A percentile compares a stretch with the other conserved stretches of the same genome.
Evolutionary conservation across 2,113 vertebrate genomes (phyloP).

Genomic region (Oenanthe melanoleuca): DNA sequence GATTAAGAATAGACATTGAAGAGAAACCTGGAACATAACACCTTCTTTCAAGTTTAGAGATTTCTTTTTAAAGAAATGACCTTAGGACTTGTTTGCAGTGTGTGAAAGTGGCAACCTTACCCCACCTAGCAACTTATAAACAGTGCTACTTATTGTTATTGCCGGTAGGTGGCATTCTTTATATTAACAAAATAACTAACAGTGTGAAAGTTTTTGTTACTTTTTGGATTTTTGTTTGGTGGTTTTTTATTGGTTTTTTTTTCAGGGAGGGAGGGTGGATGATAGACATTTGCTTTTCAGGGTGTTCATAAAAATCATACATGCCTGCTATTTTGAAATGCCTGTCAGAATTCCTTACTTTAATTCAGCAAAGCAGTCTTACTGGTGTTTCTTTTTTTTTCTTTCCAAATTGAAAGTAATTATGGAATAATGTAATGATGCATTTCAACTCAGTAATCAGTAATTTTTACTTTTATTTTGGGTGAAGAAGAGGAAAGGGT

Average conservation of each 20-base stretch:
- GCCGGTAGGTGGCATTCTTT: conserved; percentile 66
- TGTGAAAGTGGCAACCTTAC: not conserved
- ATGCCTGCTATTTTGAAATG: not conserved
- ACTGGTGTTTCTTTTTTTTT: too few relatives aligned
- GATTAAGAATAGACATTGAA: not conserved
- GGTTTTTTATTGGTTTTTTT: not conserved
- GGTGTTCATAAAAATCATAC: not conserved
- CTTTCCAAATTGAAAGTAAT: not conserved
- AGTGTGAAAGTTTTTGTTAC: not conserved
- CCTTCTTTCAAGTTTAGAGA: not conserved
- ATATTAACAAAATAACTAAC: conserved; percentile 19
- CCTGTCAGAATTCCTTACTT: not conserved
- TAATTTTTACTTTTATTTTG: not conserved
- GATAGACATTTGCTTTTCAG: not conserved
- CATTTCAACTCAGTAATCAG: not conserved
- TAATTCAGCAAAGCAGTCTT: not conserved
- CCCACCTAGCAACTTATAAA: not conserved
- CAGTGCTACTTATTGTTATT: conserved; percentile 4
- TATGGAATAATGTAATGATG: not conserved
- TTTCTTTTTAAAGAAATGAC: not conserved
- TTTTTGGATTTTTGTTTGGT: not conserved
- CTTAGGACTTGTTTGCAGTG: not conserved
- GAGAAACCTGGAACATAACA: not conserved
- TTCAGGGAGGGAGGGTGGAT: fast-evolving
- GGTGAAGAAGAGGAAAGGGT: not conserved